Percentiles rank a stretch among this genome's conserved stretches.
phyloP scores from a whole-genome alignment of 2,888 invertebrate species.

The Netelia virgata region DNA sequence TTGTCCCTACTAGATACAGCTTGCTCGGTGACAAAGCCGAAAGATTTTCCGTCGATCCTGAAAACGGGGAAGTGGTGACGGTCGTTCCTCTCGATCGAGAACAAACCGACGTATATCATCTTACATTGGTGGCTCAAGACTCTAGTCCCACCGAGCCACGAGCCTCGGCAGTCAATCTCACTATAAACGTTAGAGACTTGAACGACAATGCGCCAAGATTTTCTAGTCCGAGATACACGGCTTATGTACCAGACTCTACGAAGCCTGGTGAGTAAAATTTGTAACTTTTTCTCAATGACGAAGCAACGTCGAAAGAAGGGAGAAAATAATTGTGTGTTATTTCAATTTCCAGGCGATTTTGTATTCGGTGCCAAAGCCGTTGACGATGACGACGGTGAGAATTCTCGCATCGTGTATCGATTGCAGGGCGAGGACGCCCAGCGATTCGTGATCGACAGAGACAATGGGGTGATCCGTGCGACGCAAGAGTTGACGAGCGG shows the following conservation, averaged over 20 bases:
- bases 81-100: conserved; percentile 92
- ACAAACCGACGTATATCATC: conserved; percentile 90
- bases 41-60: conserved; percentile 92
- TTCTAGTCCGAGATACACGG: conserved; percentile 90
- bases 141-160: conserved; percentile 94
- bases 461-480: conserved; percentile 95
- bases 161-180: conserved; percentile 93
- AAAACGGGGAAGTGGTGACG: conserved; percentile 92
- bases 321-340: background rate
- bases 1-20: conserved; percentile 88
- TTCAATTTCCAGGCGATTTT: conserved; percentile 87
- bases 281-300: background rate
- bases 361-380: conserved; percentile 95
- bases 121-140: conserved; percentile 95
- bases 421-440: conserved; percentile 92
- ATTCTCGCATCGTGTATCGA: conserved; percentile 92
- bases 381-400: conserved; percentile 93
- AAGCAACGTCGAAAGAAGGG: background rate
- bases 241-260: conserved; percentile 93
- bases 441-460: conserved; percentile 91
- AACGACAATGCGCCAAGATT: conserved; percentile 95
- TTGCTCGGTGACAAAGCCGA: conserved; percentile 93
- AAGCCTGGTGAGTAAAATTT: conserved; percentile 86
- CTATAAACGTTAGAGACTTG: conserved; percentile 92
- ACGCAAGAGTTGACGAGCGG: conserved; percentile 88